Percentiles rank a stretch among this genome's conserved stretches.
These are phyloP conservation scores for Oligia fasciuncula DNA, from an alignment of 2,888 invertebrate species.

Conservation along the genomic window DNA sequence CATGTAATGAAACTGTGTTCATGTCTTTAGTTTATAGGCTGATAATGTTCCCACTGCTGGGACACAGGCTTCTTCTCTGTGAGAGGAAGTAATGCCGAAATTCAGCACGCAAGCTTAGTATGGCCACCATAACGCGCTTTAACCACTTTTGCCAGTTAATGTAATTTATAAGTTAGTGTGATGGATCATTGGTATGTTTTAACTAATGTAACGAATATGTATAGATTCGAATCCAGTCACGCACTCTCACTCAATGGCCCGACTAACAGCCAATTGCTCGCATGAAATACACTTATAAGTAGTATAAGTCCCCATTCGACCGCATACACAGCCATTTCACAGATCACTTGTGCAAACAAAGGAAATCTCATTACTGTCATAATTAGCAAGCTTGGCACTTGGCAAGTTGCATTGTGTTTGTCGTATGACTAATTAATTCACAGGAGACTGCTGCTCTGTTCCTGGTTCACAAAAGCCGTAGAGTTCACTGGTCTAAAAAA, in stretches of 20 bases:
- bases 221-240: not conserved
- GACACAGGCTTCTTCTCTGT: not conserved
- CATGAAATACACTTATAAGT: not conserved
- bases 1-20: not conserved
- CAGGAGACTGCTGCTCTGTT: not conserved
- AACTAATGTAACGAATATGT: not conserved
- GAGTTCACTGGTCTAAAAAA: not conserved
- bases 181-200: not conserved
- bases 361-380: constrained; percentile 32
- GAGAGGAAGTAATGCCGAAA: not conserved
- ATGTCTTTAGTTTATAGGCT: not conserved
- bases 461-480: not conserved
- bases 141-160: not conserved
- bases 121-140: not conserved
- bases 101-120: not conserved
- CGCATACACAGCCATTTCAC: constrained; percentile 8
- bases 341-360: constrained; percentile 36
- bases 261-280: not conserved
- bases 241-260: not conserved
- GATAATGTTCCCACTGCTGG: not conserved
- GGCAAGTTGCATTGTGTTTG: constrained; percentile 24
- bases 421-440: constrained; percentile 36
- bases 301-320: not conserved
- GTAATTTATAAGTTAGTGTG: not conserved
- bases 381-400: constrained; percentile 33